phyloP scores from a whole-genome alignment of 1,140 invertebrate genomes.

The Papilio glaucus region DNA sequence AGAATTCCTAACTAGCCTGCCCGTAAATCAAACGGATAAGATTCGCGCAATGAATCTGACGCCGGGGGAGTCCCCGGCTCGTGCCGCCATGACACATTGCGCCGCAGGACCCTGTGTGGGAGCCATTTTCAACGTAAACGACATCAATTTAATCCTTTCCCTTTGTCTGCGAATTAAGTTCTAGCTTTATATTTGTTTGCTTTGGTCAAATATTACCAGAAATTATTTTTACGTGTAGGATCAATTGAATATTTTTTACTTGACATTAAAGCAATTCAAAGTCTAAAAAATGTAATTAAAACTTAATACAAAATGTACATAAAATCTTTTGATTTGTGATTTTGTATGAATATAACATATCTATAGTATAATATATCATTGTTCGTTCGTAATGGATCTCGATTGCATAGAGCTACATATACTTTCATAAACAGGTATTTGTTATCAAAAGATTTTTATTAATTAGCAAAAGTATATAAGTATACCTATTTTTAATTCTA shows the following conservation, averaged over 20 bases:
- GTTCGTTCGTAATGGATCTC: too few relatives aligned
- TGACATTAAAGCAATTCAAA: neutral
- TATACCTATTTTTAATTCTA: too few relatives aligned
- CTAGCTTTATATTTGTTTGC: neutral
- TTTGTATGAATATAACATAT: too few relatives aligned
- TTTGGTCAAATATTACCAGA: neutral
- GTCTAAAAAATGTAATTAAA: too few relatives aligned
- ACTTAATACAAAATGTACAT: too few relatives aligned
- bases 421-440: too few relatives aligned
- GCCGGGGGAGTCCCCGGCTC: neutral
- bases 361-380: too few relatives aligned
- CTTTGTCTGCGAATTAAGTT: neutral
- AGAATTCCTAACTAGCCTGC: neutral
- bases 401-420: too few relatives aligned
- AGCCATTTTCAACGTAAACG: neutral
- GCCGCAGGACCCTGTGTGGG: neutral
- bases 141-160: neutral
- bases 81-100: conserved; percentile 28
- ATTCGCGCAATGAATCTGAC: conserved; percentile 8
- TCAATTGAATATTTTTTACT: neutral
- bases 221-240: neutral
- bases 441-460: too few relatives aligned
- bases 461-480: too few relatives aligned
- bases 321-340: too few relatives aligned
- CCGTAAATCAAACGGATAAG: conserved; percentile 27